Evolutionary conservation across 2,888 invertebrate species (phyloP).

Genomic region (Andricus curvator): DNA sequence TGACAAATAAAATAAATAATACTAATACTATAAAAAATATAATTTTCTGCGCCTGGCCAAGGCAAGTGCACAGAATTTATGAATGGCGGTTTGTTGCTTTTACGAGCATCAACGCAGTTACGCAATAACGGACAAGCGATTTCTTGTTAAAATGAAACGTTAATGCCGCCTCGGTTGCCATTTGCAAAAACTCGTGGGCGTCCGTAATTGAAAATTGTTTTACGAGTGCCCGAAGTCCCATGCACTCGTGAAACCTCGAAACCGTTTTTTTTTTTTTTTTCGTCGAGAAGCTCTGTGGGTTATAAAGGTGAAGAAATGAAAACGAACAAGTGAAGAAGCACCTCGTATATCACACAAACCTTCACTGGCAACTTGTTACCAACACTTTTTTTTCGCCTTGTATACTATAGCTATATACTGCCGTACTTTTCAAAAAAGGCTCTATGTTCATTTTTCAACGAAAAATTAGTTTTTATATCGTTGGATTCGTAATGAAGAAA

Average conservation of each 20-base stretch:
- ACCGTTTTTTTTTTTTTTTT: slow-evolving; percentile 56
- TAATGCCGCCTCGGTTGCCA: slow-evolving; percentile 48
- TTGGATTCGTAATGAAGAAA: no score
- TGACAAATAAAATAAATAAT: no score
- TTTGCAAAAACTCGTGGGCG: slow-evolving; percentile 55
- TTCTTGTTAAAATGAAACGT: slow-evolving; percentile 54
- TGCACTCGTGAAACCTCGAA: slow-evolving; percentile 51
- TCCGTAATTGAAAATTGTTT: slow-evolving; percentile 55
- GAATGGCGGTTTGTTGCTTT: slow-evolving; percentile 39
- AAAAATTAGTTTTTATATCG: no score
- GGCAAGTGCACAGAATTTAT: slow-evolving; percentile 27
- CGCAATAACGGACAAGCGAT: slow-evolving; percentile 38
- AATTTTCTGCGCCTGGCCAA: no score
- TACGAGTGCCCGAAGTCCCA: slow-evolving; percentile 47
- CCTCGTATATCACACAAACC: slow-evolving; percentile 28
- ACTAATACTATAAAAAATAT: no score
- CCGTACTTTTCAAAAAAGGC: no score
- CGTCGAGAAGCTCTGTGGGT: slow-evolving; percentile 45
- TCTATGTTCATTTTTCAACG: no score
- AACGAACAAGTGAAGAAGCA: slow-evolving; percentile 22
- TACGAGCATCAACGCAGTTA: slow-evolving; percentile 39
- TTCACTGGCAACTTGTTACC: slow-evolving; percentile 16
- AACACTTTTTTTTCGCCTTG: neutral
- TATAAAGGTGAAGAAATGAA: slow-evolving; percentile 26
- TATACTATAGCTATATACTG: neutral